These are phyloP conservation scores for Ficedula albicollis DNA, from an alignment of 2,797 vertebrate genomes.

Conservation along the genomic window DNA sequence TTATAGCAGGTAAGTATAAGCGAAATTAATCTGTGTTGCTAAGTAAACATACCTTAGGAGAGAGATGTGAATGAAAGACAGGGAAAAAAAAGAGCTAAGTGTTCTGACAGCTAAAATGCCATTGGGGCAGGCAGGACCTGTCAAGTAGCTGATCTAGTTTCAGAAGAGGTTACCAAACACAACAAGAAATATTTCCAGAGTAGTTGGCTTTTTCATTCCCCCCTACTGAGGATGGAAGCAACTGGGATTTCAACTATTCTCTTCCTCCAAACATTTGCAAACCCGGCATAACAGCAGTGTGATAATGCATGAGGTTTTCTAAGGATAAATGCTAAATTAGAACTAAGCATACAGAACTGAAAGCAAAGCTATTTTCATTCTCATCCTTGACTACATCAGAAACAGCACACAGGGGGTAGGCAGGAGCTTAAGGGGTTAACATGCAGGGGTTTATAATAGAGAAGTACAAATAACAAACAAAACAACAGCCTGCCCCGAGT, in stretches of 20 bases:
- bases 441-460: background rate
- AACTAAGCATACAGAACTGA: background rate
- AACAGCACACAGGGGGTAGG: background rate
- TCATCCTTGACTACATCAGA: background rate
- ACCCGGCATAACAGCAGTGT: background rate
- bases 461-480: background rate
- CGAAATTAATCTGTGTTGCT: background rate
- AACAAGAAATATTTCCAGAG: constrained; percentile 1
- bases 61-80: background rate
- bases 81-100: background rate
- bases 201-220: background rate
- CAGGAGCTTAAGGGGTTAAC: background rate
- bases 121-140: constrained; percentile 50
- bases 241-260: background rate
- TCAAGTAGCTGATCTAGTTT: constrained; percentile 54
- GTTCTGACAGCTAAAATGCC: constrained; percentile 54
- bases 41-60: background rate
- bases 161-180: constrained; percentile 43
- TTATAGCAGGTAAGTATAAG: background rate
- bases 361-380: background rate
- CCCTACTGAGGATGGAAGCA: background rate
- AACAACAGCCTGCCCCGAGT: background rate
- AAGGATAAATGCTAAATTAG: background rate
- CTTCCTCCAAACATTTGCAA: background rate
- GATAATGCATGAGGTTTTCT: background rate